Percentiles rank a stretch among this genome's conserved stretches.
Evolutionary conservation across 1,140 invertebrate genomes (phyloP).

Genomic region (Conus betulinus): DNA sequence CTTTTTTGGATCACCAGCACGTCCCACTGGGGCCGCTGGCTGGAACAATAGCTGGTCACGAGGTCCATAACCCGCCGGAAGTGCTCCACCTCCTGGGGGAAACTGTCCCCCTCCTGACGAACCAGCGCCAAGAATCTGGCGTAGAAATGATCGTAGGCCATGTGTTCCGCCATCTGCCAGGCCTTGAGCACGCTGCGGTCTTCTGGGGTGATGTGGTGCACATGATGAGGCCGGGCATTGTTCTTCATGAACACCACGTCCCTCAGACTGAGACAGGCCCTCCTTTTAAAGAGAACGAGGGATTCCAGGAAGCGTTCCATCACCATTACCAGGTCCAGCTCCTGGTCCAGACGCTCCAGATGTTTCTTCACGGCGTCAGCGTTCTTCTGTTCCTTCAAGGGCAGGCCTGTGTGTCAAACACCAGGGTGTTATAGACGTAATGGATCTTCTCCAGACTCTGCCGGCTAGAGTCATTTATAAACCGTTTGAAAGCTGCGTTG

Average conservation of each 20-base stretch:
- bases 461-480: not conserved
- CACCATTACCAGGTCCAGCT: slow-evolving; percentile 78
- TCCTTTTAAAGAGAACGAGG: slow-evolving; percentile 75
- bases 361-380: slow-evolving; percentile 23
- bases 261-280: slow-evolving; percentile 73
- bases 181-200: slow-evolving; percentile 21
- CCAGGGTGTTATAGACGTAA: slow-evolving; percentile 4
- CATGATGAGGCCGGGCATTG: slow-evolving; percentile 21
- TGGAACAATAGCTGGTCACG: slow-evolving; percentile 34
- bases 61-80: slow-evolving; percentile 24
- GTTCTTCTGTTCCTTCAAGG: not conserved
- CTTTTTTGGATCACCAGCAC: not conserved
- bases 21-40: not conserved
- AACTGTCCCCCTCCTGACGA: slow-evolving; percentile 13
- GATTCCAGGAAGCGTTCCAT: slow-evolving; percentile 78
- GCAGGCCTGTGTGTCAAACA: slow-evolving; percentile 52
- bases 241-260: slow-evolving; percentile 48
- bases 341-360: slow-evolving; percentile 42
- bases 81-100: slow-evolving; percentile 20
- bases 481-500: not conserved
- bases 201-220: not conserved
- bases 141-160: slow-evolving; percentile 49
- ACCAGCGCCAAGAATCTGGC: slow-evolving; percentile 36
- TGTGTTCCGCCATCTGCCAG: slow-evolving; percentile 45
- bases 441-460: not conserved